phyloP scores from a whole-genome alignment of 2,113 vertebrate species.

The Siphamia tubifer region DNA sequence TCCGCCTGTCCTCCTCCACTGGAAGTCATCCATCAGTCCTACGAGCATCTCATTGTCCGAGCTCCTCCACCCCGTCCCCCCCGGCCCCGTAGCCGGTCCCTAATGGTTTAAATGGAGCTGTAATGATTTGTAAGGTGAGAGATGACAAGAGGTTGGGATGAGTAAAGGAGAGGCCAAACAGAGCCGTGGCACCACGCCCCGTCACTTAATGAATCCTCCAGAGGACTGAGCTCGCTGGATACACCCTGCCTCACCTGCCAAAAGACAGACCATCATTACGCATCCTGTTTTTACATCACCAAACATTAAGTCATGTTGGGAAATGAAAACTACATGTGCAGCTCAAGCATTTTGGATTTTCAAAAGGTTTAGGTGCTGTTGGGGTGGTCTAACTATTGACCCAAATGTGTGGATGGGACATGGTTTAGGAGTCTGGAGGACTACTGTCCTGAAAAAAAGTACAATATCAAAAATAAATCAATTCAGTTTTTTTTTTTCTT shows the following conservation, averaged over 20 bases:
- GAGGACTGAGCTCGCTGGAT: slow-evolving; percentile 22
- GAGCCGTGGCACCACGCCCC: slow-evolving; percentile 43
- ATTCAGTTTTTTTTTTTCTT: no score
- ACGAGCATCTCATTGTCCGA: slow-evolving; percentile 36
- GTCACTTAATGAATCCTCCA: slow-evolving; percentile 63
- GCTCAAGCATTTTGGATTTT: no score
- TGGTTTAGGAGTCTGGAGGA: no score
- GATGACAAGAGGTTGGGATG: slow-evolving; percentile 48
- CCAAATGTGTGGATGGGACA: no score
- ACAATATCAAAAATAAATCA: no score
- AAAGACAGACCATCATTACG: neutral
- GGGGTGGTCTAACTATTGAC: no score
- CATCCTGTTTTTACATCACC: no score
- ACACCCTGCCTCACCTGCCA: neutral
- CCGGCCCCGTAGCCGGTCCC: slow-evolving; percentile 8
- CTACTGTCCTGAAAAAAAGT: no score
- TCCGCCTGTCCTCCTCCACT: slow-evolving; percentile 52
- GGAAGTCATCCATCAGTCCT: slow-evolving; percentile 59
- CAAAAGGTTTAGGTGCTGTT: no score
- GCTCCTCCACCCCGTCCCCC: neutral
- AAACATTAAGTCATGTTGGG: no score
- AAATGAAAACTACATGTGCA: no score
- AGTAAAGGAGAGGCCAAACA: slow-evolving; percentile 49
- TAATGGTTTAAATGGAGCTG: slow-evolving; percentile 72
- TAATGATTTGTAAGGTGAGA: slow-evolving; percentile 81